Conservation (phyloP, 37 sponge, comb jelly and placozoan genomes). For the Aplysina aerophoba region DNA sequence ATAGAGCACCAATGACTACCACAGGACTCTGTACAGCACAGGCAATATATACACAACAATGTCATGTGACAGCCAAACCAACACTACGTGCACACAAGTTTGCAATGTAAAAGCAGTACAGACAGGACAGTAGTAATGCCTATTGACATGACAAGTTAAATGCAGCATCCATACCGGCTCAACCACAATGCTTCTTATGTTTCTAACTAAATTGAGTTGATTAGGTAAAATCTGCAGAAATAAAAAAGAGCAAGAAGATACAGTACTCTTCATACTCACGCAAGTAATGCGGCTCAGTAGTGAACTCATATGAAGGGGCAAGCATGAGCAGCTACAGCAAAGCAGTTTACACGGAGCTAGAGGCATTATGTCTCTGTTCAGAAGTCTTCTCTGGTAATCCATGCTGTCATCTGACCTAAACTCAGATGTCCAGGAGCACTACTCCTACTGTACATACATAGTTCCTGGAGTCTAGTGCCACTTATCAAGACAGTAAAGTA, state of each 20-base stretch:
- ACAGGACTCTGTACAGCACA: constrained; percentile 35
- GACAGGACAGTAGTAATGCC: neutral
- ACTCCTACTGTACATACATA: too few species aligned
- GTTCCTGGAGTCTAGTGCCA: constrained; percentile 23
- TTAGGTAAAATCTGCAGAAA: constrained; percentile 36
- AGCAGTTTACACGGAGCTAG: too few species aligned
- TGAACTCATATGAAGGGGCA: neutral
- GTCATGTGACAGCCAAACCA: neutral
- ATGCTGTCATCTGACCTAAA: too few species aligned
- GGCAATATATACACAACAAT: neutral
- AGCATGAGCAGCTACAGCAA: too few species aligned
- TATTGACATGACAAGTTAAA: neutral
- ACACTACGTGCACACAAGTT: too few species aligned
- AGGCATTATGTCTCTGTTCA: too few species aligned
- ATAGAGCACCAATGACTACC: constrained; percentile 49
- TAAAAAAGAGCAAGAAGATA: neutral
- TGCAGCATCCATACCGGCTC: neutral
- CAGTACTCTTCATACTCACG: too few species aligned
- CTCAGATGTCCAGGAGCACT: too few species aligned
- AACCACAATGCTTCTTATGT: neutral
- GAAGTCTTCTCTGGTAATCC: too few species aligned
- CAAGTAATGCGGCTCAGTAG: too few species aligned
- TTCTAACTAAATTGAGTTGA: constrained; percentile 46
- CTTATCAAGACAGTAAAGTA: neutral
- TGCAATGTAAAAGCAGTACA: too few species aligned